Conservation (phyloP, 2,113 vertebrate species). For the Gadus chalcogrammus region DNA sequence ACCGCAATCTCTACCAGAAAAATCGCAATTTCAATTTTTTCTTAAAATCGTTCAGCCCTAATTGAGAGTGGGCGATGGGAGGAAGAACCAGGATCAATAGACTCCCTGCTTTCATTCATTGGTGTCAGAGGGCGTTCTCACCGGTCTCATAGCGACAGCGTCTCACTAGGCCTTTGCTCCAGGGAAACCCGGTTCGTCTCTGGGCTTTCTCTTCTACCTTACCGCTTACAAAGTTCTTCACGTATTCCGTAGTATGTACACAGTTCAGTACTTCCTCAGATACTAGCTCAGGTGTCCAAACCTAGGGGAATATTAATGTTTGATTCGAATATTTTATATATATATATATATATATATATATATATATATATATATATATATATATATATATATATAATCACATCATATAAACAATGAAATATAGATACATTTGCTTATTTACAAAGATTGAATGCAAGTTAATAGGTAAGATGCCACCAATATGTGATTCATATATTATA, state of each 20-base stretch:
- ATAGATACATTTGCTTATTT: too few species aligned
- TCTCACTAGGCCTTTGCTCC: constrained; percentile 60
- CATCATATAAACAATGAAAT: too few species aligned
- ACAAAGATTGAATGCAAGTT: too few species aligned
- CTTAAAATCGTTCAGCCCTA: too few species aligned
- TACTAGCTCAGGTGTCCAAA: constrained; percentile 57
- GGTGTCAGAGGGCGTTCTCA: constrained; percentile 9
- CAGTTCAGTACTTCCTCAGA: constrained; percentile 42
- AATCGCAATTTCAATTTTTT: too few species aligned
- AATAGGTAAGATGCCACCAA: too few species aligned
- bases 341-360: not conserved
- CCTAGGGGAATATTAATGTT: constrained; percentile 20
- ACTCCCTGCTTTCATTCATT: not conserved
- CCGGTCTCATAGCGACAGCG: constrained; percentile 64
- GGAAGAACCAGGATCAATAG: too few species aligned
- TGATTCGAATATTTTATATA: too few species aligned
- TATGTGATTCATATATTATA: not conserved
- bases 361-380: too few species aligned
- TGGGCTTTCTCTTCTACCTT: constrained; percentile 48
- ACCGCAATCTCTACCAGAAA: too few species aligned
- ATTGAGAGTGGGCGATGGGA: too few species aligned
- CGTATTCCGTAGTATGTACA: constrained; percentile 61
- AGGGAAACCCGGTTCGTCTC: constrained; percentile 55
- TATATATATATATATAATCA: too few species aligned
- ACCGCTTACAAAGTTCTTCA: constrained; percentile 53